A percentile compares a stretch with the other conserved stretches of the same genome.
Evolutionary conservation across 2,797 vertebrate species (phyloP).

Genomic region (Scolopax bukidnonensis): DNA sequence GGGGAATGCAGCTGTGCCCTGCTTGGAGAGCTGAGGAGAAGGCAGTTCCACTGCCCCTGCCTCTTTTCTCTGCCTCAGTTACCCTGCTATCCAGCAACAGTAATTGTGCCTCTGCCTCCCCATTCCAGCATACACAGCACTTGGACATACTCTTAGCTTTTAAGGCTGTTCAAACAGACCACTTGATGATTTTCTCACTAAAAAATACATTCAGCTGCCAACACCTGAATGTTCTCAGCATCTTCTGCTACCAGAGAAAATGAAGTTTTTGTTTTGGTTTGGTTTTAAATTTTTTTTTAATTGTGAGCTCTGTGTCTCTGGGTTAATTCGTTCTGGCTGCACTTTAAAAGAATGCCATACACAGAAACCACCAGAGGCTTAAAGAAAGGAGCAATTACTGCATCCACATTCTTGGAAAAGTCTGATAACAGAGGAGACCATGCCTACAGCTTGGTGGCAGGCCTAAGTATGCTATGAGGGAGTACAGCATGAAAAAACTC

Average conservation of each 20-base stretch:
- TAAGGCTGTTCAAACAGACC: not conserved
- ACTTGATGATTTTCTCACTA: not conserved
- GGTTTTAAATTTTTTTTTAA: not conserved
- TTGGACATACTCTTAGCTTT: not conserved
- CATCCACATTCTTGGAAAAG: slow-evolving; percentile 73
- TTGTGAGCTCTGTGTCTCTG: not conserved
- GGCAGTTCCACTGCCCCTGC: not conserved
- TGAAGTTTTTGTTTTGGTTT: not conserved
- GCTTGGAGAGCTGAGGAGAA: not conserved
- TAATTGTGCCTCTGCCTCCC: not conserved
- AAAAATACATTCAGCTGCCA: fast-evolving
- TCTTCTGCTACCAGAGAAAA: slow-evolving; percentile 13
- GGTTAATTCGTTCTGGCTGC: slow-evolving; percentile 47
- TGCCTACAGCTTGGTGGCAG: slow-evolving; percentile 33
- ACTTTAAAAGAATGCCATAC: slow-evolving; percentile 65
- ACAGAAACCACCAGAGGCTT: slow-evolving; percentile 70
- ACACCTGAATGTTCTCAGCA: not conserved
- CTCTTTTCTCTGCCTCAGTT: not conserved
- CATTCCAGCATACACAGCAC: fast-evolving
- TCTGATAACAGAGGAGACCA: slow-evolving; percentile 66
- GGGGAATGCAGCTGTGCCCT: not conserved
- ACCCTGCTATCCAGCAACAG: not conserved
- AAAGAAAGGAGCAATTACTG: slow-evolving; percentile 46
- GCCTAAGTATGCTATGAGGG: slow-evolving; percentile 16
- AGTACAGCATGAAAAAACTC: slow-evolving; percentile 54